Percentiles rank a stretch among this genome's conserved stretches.
Evolutionary conservation across 1,140 invertebrate species (phyloP).

Genomic region (Heliothis subflexa): DNA sequence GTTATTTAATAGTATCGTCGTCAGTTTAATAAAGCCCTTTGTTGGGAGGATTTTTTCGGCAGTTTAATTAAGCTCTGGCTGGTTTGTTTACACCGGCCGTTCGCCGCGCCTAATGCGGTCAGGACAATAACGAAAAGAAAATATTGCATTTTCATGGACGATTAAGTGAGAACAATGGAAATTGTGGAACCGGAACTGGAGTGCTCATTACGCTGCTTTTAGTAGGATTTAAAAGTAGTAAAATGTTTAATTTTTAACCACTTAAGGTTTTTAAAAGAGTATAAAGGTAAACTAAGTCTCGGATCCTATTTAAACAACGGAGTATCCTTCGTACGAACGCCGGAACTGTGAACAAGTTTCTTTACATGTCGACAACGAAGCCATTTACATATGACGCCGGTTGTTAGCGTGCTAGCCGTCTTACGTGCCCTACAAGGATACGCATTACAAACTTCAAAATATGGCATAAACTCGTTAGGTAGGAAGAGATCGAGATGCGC

Average conservation of each 20-base stretch:
- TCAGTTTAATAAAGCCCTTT: constrained; percentile 33
- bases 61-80: constrained; percentile 42
- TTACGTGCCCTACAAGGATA: constrained; percentile 38
- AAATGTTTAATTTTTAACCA: constrained; percentile 15
- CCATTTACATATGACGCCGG: constrained; percentile 42
- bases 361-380: constrained; percentile 41
- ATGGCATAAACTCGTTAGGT: constrained; percentile 45
- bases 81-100: constrained; percentile 31
- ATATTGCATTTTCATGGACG: constrained; percentile 43
- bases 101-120: constrained; percentile 18
- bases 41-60: constrained; percentile 30
- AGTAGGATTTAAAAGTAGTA: constrained; percentile 16
- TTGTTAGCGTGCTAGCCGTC: constrained; percentile 28
- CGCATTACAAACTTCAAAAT: constrained; percentile 45
- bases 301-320: constrained; percentile 34
- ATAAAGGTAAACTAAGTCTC: constrained; percentile 30
- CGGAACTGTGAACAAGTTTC: constrained; percentile 41
- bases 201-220: constrained; percentile 16
- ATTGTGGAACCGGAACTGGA: constrained; percentile 1
- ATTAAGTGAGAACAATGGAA: constrained; percentile 48
- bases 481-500: constrained; percentile 30
- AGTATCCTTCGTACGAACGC: constrained; percentile 27
- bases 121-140: constrained; percentile 37
- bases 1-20: background rate
- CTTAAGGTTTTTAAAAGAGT: background rate